phyloP scores from a whole-genome alignment of 1,140 invertebrate genomes.

The Pteromalus puparum region DNA sequence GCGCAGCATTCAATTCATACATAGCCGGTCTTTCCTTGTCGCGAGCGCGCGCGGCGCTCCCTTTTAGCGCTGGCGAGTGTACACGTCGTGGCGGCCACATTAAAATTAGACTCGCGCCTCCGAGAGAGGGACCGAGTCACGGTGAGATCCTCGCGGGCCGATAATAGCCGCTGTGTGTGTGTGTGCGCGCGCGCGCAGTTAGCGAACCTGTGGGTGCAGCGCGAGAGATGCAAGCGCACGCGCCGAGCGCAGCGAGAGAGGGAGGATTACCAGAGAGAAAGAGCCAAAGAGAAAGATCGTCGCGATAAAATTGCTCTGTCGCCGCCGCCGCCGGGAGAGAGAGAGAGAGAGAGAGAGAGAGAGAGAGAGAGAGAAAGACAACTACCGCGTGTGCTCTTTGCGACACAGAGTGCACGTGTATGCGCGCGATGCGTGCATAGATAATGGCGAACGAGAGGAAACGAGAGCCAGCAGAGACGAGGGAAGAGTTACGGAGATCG shows the following conservation, averaged over 20 bases:
- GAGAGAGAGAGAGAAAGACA: neutral
- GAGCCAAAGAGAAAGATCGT: conserved; percentile 14
- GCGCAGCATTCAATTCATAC: conserved; percentile 26
- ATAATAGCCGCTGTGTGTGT: conserved; percentile 26
- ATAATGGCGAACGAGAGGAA: conserved; percentile 1
- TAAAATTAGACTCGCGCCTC: conserved; percentile 47
- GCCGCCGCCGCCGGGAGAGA: neutral
- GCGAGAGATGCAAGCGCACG: conserved; percentile 16
- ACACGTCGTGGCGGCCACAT: conserved; percentile 10
- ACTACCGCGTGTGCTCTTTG: neutral
- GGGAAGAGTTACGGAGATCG: neutral
- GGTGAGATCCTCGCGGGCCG: conserved; percentile 36
- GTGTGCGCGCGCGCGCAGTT: neutral
- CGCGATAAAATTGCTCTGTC: conserved; percentile 37
- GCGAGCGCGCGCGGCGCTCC: neutral
- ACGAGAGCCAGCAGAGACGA: conserved; percentile 4
- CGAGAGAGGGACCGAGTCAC: neutral
- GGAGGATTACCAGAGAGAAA: neutral
- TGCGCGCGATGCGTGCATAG: conserved; percentile 11
- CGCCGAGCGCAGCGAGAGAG: conserved; percentile 1
- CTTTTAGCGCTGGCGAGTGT: conserved; percentile 5
- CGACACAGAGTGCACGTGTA: conserved; percentile 19
- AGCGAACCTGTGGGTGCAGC: neutral
- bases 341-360: neutral
- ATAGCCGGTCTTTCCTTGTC: neutral